These are phyloP conservation scores for Mantis religiosa DNA, from an alignment of 2,888 invertebrate genomes.

Conservation along the genomic window DNA sequence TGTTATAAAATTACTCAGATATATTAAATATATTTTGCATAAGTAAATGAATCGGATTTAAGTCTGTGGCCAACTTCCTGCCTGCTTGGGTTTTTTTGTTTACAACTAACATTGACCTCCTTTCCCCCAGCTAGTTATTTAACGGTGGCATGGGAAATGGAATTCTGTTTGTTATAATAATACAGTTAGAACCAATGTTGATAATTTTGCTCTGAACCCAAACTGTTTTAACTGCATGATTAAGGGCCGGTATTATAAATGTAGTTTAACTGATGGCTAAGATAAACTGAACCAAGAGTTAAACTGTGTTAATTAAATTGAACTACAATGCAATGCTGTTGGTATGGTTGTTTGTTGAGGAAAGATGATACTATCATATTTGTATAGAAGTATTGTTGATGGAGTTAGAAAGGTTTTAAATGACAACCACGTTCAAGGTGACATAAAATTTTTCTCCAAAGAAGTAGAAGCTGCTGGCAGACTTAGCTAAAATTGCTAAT, in stretches of 20 bases:
- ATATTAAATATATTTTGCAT: neutral
- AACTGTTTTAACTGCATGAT: neutral
- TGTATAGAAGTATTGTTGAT: too few relatives aligned
- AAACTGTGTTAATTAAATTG: too few relatives aligned
- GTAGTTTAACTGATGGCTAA: too few relatives aligned
- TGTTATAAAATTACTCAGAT: neutral
- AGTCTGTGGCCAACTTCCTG: conserved; percentile 26
- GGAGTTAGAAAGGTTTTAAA: too few relatives aligned
- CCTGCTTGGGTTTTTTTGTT: conserved; percentile 28
- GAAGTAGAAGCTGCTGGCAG: too few relatives aligned
- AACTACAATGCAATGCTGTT: too few relatives aligned
- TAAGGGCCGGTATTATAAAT: neutral
- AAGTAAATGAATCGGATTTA: conserved; percentile 5
- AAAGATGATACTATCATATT: too few relatives aligned
- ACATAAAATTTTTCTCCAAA: too few relatives aligned
- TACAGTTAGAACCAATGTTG: conserved; percentile 10
- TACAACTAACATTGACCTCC: conserved; percentile 20
- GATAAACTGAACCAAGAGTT: too few relatives aligned
- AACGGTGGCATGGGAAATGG: conserved; percentile 29
- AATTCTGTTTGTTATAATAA: conserved; percentile 11
- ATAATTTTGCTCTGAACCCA: conserved; percentile 17
- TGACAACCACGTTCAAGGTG: too few relatives aligned
- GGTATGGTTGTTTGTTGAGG: too few relatives aligned
- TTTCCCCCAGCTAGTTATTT: conserved; percentile 23
- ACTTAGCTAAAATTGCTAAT: too few relatives aligned